phyloP scores from a whole-genome alignment of 1,140 invertebrate genomes.

The Zeugodacus cucurbitae region DNA sequence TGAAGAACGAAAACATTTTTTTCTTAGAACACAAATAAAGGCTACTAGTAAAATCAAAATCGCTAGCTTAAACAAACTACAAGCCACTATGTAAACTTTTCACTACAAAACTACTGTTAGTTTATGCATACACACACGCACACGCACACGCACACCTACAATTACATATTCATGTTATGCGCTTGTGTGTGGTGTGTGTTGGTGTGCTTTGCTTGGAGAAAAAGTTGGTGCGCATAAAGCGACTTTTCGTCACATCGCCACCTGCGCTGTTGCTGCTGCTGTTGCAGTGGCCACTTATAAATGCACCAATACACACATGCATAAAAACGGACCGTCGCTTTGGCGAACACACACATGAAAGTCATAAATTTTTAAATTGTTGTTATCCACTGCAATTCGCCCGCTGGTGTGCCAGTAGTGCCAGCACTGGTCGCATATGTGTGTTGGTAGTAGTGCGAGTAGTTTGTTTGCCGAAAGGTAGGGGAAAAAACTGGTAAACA shows the following conservation, averaged over 20 bases:
- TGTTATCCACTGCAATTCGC: background rate
- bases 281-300: background rate
- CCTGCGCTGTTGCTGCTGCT: background rate
- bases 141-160: background rate
- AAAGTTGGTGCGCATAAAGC: background rate
- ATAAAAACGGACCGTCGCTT: background rate
- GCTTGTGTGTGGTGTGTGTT: no score
- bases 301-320: background rate
- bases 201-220: background rate
- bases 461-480: background rate
- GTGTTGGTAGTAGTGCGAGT: background rate
- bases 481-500: background rate
- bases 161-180: background rate
- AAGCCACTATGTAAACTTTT: constrained; percentile 2
- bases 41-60: constrained; percentile 18
- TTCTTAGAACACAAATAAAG: background rate
- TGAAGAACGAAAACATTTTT: background rate
- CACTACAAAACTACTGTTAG: background rate
- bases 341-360: background rate
- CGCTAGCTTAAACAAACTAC: constrained; percentile 14
- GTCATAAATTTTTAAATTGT: constrained; percentile 19
- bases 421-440: no score
- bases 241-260: background rate
- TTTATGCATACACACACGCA: background rate
- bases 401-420: background rate